Conservation (phyloP, 2,113 vertebrate genomes). For the Ammospiza caudacuta region DNA sequence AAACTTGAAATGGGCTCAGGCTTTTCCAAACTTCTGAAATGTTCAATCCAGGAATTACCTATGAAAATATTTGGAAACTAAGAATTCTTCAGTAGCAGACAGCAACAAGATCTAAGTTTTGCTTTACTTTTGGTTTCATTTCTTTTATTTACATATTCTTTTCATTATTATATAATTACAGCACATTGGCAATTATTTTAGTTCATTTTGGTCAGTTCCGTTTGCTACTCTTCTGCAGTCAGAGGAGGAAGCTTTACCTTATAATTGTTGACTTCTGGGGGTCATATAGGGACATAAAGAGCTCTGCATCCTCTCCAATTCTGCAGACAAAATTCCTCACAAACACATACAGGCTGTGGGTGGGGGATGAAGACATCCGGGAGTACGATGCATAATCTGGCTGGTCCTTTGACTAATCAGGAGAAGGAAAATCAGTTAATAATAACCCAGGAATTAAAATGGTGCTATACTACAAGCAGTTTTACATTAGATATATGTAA, state of each 20-base stretch:
- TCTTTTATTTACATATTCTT: neutral
- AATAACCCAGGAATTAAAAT: neutral
- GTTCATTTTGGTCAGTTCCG: neutral
- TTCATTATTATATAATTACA: neutral
- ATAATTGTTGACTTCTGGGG: slow-evolving; percentile 88
- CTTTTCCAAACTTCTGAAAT: neutral
- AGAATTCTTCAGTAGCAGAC: neutral
- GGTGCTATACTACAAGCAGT: neutral
- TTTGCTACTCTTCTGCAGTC: neutral
- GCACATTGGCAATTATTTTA: neutral
- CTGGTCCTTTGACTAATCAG: slow-evolving; percentile 85
- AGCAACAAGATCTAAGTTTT: neutral
- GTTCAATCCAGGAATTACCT: neutral
- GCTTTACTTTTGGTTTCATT: neutral
- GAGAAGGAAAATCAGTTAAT: neutral
- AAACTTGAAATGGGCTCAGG: neutral
- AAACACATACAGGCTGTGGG: slow-evolving; percentile 95
- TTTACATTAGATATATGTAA: neutral
- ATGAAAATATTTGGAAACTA: neutral
- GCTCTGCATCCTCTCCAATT: slow-evolving; percentile 95
- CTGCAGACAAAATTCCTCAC: slow-evolving; percentile 97
- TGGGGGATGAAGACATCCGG: slow-evolving; percentile 90
- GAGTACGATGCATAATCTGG: slow-evolving; percentile 87
- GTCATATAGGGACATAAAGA: slow-evolving; percentile 98
- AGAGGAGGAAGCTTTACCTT: slow-evolving; percentile 74